A percentile compares a stretch with the other conserved stretches of the same genome.
Conservation (phyloP, 1,140 invertebrate genomes). For the Anagrus nilaparvatae region DNA sequence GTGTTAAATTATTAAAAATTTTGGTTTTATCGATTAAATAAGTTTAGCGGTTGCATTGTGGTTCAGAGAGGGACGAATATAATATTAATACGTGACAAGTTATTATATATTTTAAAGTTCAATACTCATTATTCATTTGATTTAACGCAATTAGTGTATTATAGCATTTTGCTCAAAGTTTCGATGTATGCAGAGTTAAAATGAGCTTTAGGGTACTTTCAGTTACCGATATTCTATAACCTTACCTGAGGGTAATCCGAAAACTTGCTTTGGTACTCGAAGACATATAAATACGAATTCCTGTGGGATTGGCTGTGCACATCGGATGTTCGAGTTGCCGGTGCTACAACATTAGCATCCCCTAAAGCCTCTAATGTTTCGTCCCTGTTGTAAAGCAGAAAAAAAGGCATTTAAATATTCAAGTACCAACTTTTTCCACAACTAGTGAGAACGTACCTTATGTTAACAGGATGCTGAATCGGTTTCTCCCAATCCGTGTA, state of each 20-base stretch:
- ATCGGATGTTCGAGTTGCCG: slow-evolving; percentile 82
- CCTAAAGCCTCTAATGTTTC: slow-evolving; percentile 87
- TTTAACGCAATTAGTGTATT: too few relatives aligned
- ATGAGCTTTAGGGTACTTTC: too few relatives aligned
- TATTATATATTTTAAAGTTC: too few relatives aligned
- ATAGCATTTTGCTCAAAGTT: too few relatives aligned
- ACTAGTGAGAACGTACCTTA: slow-evolving; percentile 44
- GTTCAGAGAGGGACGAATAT: too few relatives aligned
- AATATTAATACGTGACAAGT: too few relatives aligned
- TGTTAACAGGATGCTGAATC: slow-evolving; percentile 83
- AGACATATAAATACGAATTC: slow-evolving; percentile 85
- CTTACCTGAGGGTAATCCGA: slow-evolving; percentile 82
- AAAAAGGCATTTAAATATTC: neutral
- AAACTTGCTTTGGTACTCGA: slow-evolving; percentile 87
- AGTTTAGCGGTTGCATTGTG: too few relatives aligned
- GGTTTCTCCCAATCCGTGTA: slow-evolving; percentile 96
- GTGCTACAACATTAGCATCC: slow-evolving; percentile 88
- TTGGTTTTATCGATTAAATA: too few relatives aligned
- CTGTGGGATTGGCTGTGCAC: slow-evolving; percentile 75
- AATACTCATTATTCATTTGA: too few relatives aligned
- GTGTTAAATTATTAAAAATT: too few relatives aligned
- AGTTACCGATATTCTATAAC: too few relatives aligned
- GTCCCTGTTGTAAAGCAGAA: slow-evolving; percentile 53
- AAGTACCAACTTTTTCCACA: neutral
- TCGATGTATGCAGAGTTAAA: too few relatives aligned